Base-by-base conservation (phyloP, 2,888 invertebrate species). In the Branchellion lobata region DNA sequence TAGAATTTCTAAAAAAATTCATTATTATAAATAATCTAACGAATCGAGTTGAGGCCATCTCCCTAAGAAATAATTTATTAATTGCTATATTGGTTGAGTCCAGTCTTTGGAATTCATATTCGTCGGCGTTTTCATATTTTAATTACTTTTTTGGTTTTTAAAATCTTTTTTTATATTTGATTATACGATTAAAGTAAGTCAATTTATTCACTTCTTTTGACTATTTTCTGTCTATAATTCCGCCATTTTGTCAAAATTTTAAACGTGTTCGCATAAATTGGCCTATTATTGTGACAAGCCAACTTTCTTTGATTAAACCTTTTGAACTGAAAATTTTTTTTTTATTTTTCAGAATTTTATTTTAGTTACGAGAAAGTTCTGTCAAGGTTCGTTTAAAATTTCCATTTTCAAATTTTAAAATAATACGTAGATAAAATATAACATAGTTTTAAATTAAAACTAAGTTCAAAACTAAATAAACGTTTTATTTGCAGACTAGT, bases 241-340 rank as follows among this genome's bases (percentile, higher is more conserved):
- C 61, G 61, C 61, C 61, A 57, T 57, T 57, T 57, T 57, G 61
- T 57, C 21, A 57, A 57, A 57, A 57, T 57, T 57, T 57, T 57
- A 57, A 57, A 57, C 61, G 61, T 57, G 61, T 57, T 57, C 61
- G 61, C 61, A 57, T 57, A 57, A 57, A 57, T 57, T 57, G 61
- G 61, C 61, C 61, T 57, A 57, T 57, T 24, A 57, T 57, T 57
- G 61, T n/a, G 61, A 57, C 61, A 57, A 57, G 47, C 61, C 61
- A 57, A 14, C 14, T n/a, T 57, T 24, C 61, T 14, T 57, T 57
- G 24, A 57, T 24, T 24, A 18, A 14, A 57, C 24, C 61, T 5
- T 57, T 57, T 57, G 3, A 57, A 57, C n/a, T 57, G 21, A 57
- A 18, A 18, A 14, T 57, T 24, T n/a, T 18, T 24, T 14, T 40